Evolutionary conservation across 2,113 vertebrate genomes (phyloP), one percentile per base, ranked within the genome.

Genomic region (Odocoileus hemionus): DNA sequence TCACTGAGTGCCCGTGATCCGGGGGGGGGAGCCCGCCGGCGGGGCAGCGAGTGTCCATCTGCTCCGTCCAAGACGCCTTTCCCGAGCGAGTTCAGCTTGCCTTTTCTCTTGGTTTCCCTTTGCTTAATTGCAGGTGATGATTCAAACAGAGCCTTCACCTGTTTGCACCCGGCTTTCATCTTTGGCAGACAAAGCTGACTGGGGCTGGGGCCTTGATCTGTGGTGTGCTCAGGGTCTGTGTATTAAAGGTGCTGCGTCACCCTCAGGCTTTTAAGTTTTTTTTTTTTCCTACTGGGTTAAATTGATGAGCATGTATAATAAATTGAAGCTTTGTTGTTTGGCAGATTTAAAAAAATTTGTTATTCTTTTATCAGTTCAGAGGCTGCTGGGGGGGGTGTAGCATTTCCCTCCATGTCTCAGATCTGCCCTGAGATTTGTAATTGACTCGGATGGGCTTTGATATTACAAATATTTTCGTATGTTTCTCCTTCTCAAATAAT

Each of bases 101-200:
- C 97, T 97, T 98, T 97, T 97, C 98, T 98, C 98, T 98, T 98
- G 95, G 98, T 98, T 98, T 98, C 98, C 98, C 98, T 99, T 98
- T 97, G 97, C 99, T 98, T 99, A 98, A 98, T 98, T 98, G 98
- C 99, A 99, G 99, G 99, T 99, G 99, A 98, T 98, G 98, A 99
- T 98, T 99, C 98, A 98, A 98, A 98, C 98, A 98, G 97, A 98
- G 98, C 97, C 98, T 98, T 98, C 99, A 98, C 99, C 99, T 99
- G 99, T 98, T 98, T 96, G 92, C 96, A 78, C 96, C 52, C 16
- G 0, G 98, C 99, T 99, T 99, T 99, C 98, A 99, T 99, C 99
- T 99, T 98, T 93, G 55, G 95, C 97, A 99, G 98, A 99, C 98
- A 98, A 98, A 99, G 98, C 99, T 98, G 98, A 98, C 98, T 98